phyloP scores from a whole-genome alignment of 2,113 vertebrate genomes.

The Rhinogobius similis region DNA sequence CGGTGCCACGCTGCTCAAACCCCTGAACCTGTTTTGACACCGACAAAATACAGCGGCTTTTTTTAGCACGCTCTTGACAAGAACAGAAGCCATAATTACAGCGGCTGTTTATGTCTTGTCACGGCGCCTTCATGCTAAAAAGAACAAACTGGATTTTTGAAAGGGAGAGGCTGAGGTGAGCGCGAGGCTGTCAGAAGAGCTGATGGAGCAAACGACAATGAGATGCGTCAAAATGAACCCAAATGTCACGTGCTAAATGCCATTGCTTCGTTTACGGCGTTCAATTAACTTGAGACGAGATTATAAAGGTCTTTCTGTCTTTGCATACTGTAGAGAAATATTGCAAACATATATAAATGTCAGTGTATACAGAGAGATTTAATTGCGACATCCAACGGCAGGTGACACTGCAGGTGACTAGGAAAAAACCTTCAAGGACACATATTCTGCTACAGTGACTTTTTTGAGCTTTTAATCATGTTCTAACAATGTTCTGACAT shows the following conservation, averaged over 20 bases:
- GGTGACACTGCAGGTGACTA: no score
- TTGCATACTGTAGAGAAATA: not conserved
- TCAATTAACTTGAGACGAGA: constrained; percentile 27
- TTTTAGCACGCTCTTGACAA: constrained; percentile 11
- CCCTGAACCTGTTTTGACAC: constrained; percentile 10
- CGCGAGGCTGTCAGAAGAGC: constrained; percentile 29
- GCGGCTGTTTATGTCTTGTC: constrained; percentile 37
- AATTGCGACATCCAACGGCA: no score
- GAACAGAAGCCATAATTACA: constrained; percentile 27
- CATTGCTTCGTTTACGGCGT: constrained; percentile 29
- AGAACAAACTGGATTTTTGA: constrained; percentile 17
- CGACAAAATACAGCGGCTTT: constrained; percentile 17
- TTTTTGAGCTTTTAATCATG: no score
- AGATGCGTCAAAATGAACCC: constrained; percentile 39
- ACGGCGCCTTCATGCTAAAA: constrained; percentile 9
- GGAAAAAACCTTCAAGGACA: no score
- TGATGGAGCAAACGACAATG: constrained; percentile 34
- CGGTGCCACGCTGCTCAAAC: not conserved
- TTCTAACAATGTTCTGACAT: no score
- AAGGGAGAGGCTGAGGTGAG: constrained; percentile 20
- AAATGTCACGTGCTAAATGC: constrained; percentile 41
- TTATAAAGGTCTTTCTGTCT: constrained; percentile 13
- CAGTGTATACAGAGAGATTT: not conserved
- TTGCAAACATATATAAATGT: constrained; percentile 1
- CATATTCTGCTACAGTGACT: no score